Conservation (phyloP, 2,888 invertebrate genomes). For the Xestoiulus laeticollis region DNA sequence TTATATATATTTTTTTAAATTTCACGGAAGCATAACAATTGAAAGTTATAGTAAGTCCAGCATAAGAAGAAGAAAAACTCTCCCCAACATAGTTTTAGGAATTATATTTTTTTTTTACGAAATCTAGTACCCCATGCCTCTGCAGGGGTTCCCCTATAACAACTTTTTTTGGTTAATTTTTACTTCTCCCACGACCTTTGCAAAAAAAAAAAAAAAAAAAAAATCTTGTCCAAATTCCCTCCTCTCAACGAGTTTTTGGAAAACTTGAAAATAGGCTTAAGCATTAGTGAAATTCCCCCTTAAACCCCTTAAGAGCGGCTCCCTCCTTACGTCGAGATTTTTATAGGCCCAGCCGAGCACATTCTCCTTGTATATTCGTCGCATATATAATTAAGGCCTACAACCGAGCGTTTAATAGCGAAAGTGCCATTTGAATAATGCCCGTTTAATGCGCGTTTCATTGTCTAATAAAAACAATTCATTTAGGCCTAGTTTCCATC, state of each 20-base stretch:
- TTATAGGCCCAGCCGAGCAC: neutral
- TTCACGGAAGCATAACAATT: neutral
- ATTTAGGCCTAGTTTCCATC: conserved; percentile 33
- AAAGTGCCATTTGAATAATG: conserved; percentile 33
- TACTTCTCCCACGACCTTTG: conserved; percentile 31
- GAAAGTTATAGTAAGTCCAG: neutral
- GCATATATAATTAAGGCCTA: neutral
- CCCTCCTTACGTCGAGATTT: neutral
- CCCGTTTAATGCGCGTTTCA: conserved; percentile 14
- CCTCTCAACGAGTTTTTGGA: conserved; percentile 28
- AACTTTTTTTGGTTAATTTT: conserved; percentile 26
- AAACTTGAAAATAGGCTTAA: neutral
- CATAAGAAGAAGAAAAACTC: neutral
- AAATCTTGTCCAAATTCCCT: conserved; percentile 11
- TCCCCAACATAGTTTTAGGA: neutral
- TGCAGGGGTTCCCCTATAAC: conserved; percentile 2
- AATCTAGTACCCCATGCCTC: conserved; percentile 1
- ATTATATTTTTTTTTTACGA: neutral
- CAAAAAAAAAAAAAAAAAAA: neutral
- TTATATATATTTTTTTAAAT: neutral
- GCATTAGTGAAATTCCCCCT: neutral
- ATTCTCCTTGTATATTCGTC: neutral
- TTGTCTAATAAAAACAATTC: conserved; percentile 34
- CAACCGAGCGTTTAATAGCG: neutral
- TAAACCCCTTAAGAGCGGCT: conserved; percentile 6